Evolutionary conservation across 2,888 invertebrate genomes (phyloP).

Genomic region (Nomada goodeniana): DNA sequence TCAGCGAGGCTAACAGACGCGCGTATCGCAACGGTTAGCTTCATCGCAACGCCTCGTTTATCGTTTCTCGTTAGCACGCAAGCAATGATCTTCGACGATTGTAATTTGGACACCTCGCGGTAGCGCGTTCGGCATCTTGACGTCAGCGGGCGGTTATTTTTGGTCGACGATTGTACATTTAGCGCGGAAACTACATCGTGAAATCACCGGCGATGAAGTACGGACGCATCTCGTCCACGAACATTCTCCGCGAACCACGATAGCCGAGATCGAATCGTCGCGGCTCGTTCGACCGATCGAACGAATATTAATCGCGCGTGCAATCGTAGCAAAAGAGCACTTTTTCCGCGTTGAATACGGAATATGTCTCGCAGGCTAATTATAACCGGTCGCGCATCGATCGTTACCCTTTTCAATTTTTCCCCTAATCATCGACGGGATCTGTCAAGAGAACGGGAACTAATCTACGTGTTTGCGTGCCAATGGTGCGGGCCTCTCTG

Average conservation of each 20-base stretch:
- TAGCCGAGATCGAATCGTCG: no score
- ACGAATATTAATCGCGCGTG: no score
- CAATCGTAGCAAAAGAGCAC: no score
- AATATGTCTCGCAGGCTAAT: no score
- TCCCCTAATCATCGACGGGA: background rate
- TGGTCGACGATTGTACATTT: constrained; percentile 63
- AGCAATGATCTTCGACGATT: constrained; percentile 18
- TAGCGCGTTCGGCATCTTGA: constrained; percentile 68
- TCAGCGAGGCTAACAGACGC: no score
- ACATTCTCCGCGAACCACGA: background rate
- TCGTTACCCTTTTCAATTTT: no score
- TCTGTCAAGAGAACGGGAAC: background rate
- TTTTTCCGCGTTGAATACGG: no score
- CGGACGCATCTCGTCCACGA: constrained; percentile 1
- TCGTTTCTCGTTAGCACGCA: constrained; percentile 1
- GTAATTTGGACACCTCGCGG: constrained; percentile 36
- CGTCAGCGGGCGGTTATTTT: constrained; percentile 76
- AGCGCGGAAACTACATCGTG: constrained; percentile 51
- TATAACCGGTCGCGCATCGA: no score
- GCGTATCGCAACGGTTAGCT: no score
- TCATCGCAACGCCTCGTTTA: no score
- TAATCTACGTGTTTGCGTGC: background rate
- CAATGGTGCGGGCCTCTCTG: background rate
- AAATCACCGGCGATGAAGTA: constrained; percentile 39
- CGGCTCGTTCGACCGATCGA: no score